phyloP scores from a whole-genome alignment of 2,113 vertebrate species.

The Saccopteryx bilineata region DNA sequence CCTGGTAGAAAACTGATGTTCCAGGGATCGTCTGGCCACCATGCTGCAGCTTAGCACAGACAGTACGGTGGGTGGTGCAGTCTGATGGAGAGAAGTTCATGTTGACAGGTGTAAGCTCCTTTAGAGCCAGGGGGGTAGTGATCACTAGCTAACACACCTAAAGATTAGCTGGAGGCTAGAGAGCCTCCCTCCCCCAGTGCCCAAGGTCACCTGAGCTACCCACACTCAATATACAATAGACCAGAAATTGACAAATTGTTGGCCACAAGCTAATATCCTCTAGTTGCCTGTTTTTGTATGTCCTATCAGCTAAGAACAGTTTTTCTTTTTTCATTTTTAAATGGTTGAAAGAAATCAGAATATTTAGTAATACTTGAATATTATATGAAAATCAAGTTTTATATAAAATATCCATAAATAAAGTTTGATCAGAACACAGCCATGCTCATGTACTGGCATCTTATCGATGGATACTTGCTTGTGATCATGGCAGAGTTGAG shows the following conservation, averaged over 20 bases:
- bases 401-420: background rate
- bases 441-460: background rate
- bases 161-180: background rate
- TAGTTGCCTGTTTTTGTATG: background rate
- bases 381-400: background rate
- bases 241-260: background rate
- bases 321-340: constrained; percentile 32
- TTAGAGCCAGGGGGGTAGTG: background rate
- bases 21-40: background rate
- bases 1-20: background rate
- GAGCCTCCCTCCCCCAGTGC: background rate
- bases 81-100: background rate
- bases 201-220: background rate
- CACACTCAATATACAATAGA: background rate
- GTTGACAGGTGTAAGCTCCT: background rate
- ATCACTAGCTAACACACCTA: background rate
- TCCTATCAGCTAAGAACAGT: background rate
- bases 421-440: background rate
- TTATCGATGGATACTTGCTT: background rate
- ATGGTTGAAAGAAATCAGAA: background rate
- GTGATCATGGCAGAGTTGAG: background rate
- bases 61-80: background rate
- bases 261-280: no score
- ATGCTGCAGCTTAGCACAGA: background rate
- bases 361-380: background rate